Conservation (phyloP, 1,140 invertebrate genomes). For the Gryon sp. region DNA sequence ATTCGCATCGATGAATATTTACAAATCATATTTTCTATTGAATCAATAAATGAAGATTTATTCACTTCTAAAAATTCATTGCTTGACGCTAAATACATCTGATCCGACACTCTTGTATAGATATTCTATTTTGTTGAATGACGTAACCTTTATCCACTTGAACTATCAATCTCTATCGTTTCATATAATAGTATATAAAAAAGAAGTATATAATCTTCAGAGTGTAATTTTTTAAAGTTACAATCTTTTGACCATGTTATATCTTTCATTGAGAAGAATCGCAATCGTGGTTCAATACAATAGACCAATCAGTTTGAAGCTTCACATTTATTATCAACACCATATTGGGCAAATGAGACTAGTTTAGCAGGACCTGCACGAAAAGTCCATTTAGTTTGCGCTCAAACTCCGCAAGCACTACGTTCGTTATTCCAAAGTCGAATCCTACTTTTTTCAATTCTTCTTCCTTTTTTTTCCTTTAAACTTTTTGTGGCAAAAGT, state of each 20-base stretch:
- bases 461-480: too few relatives aligned
- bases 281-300: constrained; percentile 3
- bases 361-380: constrained; percentile 1
- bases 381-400: constrained; percentile 2
- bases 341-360: constrained; percentile 21
- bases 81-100: too few relatives aligned
- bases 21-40: too few relatives aligned
- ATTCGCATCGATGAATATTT: too few relatives aligned
- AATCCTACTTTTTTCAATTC: constrained; percentile 36
- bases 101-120: too few relatives aligned
- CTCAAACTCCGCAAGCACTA: not conserved
- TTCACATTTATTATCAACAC: constrained; percentile 16
- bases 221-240: not conserved
- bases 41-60: too few relatives aligned
- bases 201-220: not conserved
- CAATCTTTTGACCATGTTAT: not conserved
- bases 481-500: constrained; percentile 51
- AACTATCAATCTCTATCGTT: too few relatives aligned
- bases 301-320: constrained; percentile 9
- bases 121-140: too few relatives aligned
- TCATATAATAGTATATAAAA: too few relatives aligned
- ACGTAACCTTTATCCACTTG: too few relatives aligned
- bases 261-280: not conserved
- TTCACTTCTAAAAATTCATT: too few relatives aligned
- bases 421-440: constrained; percentile 25